Evolutionary conservation across 2,888 invertebrate genomes (phyloP).

Genomic region (Eurytoma adleriae): DNA sequence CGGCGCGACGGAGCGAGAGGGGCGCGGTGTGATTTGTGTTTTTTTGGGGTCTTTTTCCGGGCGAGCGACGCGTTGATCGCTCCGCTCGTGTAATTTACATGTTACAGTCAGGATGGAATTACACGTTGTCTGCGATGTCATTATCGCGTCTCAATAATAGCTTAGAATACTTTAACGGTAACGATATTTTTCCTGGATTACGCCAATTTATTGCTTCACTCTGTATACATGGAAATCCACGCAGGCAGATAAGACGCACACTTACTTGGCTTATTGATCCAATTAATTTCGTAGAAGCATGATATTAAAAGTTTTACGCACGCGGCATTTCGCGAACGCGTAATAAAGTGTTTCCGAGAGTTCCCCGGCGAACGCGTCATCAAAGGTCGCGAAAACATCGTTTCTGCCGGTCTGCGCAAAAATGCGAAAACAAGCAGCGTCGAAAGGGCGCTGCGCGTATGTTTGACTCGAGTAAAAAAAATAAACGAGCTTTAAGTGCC

Average conservation of each 20-base stretch:
- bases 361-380: conserved; percentile 10
- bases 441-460: not conserved
- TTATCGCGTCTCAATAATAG: no score
- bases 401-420: conserved; percentile 13
- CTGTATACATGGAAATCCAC: no score
- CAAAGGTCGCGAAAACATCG: conserved; percentile 40
- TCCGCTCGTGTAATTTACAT: not conserved
- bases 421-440: conserved; percentile 38
- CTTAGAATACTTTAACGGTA: no score
- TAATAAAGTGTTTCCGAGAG: conserved; percentile 39
- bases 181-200: no score
- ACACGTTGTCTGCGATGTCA: not conserved
- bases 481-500: conserved; percentile 27
- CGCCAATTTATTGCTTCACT: no score
- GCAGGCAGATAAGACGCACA: no score
- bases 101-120: not conserved
- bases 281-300: no score
- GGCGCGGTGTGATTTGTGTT: not conserved
- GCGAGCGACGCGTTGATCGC: not conserved
- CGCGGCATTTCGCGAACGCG: conserved; percentile 3
- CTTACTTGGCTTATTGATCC: no score
- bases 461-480: not conserved
- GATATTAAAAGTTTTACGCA: no score
- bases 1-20: not conserved
- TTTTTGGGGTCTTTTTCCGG: not conserved